Evolutionary conservation across 1,140 invertebrate species (phyloP), one percentile per base, ranked within the genome.

Genomic region (Chrysopa pallens): DNA sequence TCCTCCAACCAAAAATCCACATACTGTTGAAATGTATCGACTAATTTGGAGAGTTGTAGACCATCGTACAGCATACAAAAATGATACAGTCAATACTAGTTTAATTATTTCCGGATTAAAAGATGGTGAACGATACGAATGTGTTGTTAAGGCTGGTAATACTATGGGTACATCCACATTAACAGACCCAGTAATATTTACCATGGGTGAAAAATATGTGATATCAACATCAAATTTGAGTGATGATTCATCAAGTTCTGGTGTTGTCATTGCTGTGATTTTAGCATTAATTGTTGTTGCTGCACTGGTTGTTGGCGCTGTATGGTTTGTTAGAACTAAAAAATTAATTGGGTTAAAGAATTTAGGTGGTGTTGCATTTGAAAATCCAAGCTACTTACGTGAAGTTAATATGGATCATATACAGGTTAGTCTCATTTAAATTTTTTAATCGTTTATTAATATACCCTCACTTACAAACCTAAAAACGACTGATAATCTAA

Each of bases 381-480:
- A 85, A 57, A 88, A 88, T 64, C 83, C 83, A 1, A 84, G 80
- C 51, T 88, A 87, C 58, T 68, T 84, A 42, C 67, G 80, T 46
- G 82, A 81, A 54, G 68, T 79, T 31, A 76, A 77, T 57, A 72
- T 76, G 60, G 79, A 82, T 50, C 71, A 74, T 51, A 68, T 74
- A 43, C 70, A 80, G 62, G 78, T 80, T 67, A 66, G 65, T 64
- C n/a, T n/a, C n/a, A n/a, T n/a, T n/a, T n/a, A n/a, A n/a, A n/a
- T n/a, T n/a, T n/a, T n/a, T n/a, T n/a, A n/a, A n/a, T n/a, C n/a
- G n/a, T n/a, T n/a, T n/a, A n/a, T n/a, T n/a, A n/a, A n/a, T n/a
- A n/a, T n/a, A n/a, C n/a, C n/a, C n/a, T n/a, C n/a, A n/a, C n/a
- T n/a, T n/a, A n/a, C n/a, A n/a, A n/a, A n/a, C n/a, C n/a, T n/a